A percentile compares a stretch with the other conserved stretches of the same genome.
These are phyloP conservation scores for Lasioglossum marginatum DNA, from an alignment of 2,888 invertebrate genomes.

Conservation along the genomic window DNA sequence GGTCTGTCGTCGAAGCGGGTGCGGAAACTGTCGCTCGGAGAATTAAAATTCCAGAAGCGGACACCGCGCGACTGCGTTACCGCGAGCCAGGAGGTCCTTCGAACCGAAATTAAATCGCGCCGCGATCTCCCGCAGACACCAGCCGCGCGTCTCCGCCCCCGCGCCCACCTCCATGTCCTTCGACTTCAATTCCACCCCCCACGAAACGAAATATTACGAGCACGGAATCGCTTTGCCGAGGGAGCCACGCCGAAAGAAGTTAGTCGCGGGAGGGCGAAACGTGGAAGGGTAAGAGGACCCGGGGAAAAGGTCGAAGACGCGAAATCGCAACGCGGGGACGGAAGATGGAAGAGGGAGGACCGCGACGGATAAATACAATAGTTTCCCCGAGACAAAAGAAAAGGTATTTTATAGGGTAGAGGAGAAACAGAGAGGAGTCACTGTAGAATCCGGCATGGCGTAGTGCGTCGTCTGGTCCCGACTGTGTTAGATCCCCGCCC, in stretches of 20 bases:
- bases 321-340: constrained; percentile 1
- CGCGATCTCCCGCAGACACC: constrained; percentile 20
- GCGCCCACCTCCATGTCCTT: background rate
- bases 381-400: constrained; percentile 60
- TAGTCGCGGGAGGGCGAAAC: background rate
- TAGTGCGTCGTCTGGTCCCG: constrained; percentile 27
- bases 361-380: constrained; percentile 64
- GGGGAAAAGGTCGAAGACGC: constrained; percentile 20
- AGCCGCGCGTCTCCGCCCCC: background rate
- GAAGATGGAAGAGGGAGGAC: constrained; percentile 29
- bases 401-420: constrained; percentile 51
- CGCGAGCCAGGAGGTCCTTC: constrained; percentile 27
- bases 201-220: constrained; percentile 16
- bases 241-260: background rate
- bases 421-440: background rate
- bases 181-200: constrained; percentile 8
- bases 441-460: background rate
- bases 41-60: constrained; percentile 57
- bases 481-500: constrained; percentile 12
- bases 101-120: constrained; percentile 61
- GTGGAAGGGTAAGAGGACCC: background rate
- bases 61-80: constrained; percentile 4
- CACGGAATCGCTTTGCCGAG: constrained; percentile 34
- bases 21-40: background rate
- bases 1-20: background rate